Base-by-base conservation (phyloP, 2,888 invertebrate genomes). In the Phyto melanocephala region DNA sequence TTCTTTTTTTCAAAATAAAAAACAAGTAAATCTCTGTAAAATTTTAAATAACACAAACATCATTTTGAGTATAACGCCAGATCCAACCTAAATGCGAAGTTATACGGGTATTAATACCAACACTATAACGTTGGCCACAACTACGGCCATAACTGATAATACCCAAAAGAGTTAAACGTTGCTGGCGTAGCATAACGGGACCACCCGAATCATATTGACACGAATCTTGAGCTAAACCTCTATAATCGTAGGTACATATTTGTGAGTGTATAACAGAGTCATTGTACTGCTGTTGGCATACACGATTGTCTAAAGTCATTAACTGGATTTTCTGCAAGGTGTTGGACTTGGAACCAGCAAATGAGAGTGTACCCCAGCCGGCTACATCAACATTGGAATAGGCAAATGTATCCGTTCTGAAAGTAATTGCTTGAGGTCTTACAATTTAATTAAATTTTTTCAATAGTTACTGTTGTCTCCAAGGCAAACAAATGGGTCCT, bases 401-500 rank as follows among this genome's bases (percentile, higher is more conserved):
- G 3, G 68, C 81, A 62, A 89, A 88, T 85, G 54, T 5, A 6
- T 85, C 85, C 3, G 71, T 42, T 58, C 87, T 87, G 50, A 2
- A 42, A 35, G 47, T n/a, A n/a, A n/a, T n/a, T n/a, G n/a, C n/a
- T n/a, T 28, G 6, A 28, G 28, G 3, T 28, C 4, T 28, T 28
- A 28, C 3, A 28, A 28, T 28, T 28, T 5, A 28, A 28, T 28
- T 5, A 54, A 24, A 2, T 45, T 60, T n/a, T n/a, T 11, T 10
- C 10, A 22, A 42, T 22, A 47, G 56, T 77, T 65, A 89, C 85
- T 81, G 85, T 79, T 91, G 91, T 45, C 89, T 86, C 81, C 93
- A 92, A 0, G 94, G 94, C 37, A 94, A 88, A 86, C 94, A 94
- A 71, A 91, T 92, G 0, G 94, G 94, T 0, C 93, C 93, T 13